Evolutionary conservation across 2,888 invertebrate genomes (phyloP), one percentile per base, ranked within the genome.

Genomic region (Mystacides longicornis): DNA sequence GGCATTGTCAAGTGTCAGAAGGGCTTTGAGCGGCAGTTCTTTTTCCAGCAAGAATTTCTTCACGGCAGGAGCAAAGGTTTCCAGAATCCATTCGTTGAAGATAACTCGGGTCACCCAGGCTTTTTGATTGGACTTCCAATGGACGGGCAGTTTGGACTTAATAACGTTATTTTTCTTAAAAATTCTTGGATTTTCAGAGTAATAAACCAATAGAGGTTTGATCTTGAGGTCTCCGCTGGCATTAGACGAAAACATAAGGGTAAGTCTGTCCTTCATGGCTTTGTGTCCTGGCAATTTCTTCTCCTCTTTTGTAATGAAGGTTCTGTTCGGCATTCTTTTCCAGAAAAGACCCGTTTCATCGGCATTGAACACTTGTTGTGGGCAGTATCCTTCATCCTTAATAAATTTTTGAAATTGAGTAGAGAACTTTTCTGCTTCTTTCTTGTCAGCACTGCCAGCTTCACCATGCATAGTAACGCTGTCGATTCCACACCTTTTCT

Each of bases 261-360:
- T 65, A 27, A 66, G 50, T 52, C 62, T 55, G 60, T 65, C 63
- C 57, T 64, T 65, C 61, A 64, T 61, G 23, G 62, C 61, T 60
- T 66, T 66, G 60, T 62, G 63, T 21, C 65, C 65, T 49, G 64
- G 63, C 58, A 63, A 56, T 50, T 49, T 57, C 55, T 65, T 65
- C 60, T 65, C 65, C 55, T 64, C 63, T 62, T 48, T 20, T 33
- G 63, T 63, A 27, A 65, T 51, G 43, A 22, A 51, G 43, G 55
- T 55, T 51, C 31, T 19, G 23, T 23, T 51, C 23, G 51, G 55
- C 50, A 55, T 55, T 23, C 42, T 54, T 47, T 55, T 55, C 51
- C 48, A 51, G 51, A 55, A 55, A 20, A 55, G 27, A 51, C 31
- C 51, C 23, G 51, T 55, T 48, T 55, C 50, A 23, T 49, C 52